phyloP scores from a whole-genome alignment of 2,113 vertebrate species.

The Leptobrachium ailaonicum region DNA sequence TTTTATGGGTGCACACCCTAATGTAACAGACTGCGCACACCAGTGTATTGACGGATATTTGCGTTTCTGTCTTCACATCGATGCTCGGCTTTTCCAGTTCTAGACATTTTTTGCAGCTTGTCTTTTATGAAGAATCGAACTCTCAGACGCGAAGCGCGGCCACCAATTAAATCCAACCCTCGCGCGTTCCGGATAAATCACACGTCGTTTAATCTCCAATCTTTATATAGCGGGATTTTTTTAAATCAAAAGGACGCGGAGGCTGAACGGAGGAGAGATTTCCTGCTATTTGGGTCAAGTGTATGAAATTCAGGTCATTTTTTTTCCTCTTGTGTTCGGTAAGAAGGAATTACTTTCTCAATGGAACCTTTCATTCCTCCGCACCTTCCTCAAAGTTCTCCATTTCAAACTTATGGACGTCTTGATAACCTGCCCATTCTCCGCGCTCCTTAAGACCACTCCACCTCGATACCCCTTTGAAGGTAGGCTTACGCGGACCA shows the following conservation, averaged over 20 bases:
- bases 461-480: slow-evolving; percentile 38
- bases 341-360: slow-evolving; percentile 1
- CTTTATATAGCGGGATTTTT: too few relatives aligned
- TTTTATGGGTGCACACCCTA: too few relatives aligned
- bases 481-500: slow-evolving; percentile 23
- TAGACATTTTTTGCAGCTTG: too few relatives aligned
- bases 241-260: not conserved
- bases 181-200: too few relatives aligned
- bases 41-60: too few relatives aligned
- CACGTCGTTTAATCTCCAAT: too few relatives aligned
- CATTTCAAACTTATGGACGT: slow-evolving; percentile 35
- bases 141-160: too few relatives aligned
- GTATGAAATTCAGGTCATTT: slow-evolving; percentile 5
- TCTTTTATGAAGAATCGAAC: too few relatives aligned
- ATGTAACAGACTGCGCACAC: too few relatives aligned
- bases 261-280: not conserved
- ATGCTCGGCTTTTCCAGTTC: too few relatives aligned
- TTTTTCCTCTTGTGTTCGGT: not conserved
- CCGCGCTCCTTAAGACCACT: slow-evolving; percentile 13
- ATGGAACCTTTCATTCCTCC: slow-evolving; percentile 28
- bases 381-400: slow-evolving; percentile 27
- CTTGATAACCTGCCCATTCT: slow-evolving; percentile 41
- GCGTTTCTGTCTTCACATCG: too few relatives aligned
- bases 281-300: slow-evolving; percentile 24
- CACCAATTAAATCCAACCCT: too few relatives aligned